Base-by-base conservation (phyloP, 2,888 invertebrate species). In the Torymus auratus region DNA sequence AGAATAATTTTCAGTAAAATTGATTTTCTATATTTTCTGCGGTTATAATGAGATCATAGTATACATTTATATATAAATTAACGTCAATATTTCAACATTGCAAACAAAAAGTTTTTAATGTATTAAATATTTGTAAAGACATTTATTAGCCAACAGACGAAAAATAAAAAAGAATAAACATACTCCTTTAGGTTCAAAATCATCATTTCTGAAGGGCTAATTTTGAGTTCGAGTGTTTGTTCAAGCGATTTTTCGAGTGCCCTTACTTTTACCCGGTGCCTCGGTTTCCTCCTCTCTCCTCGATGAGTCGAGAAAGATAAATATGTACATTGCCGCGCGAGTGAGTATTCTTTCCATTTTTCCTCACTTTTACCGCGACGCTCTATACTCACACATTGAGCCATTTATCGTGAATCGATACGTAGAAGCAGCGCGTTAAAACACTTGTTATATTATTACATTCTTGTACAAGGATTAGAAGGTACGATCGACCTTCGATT, bases 401-500 rank as follows among this genome's bases (percentile, higher is more conserved):
- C 7, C 52, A 62, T 50, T 20, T 23, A 75, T 52, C 23, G 17
- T 15, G 23, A 78, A 60, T 50, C 13, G 58, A 3, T 50, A n/a
- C 13, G 41, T 41, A 41, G 41, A 41, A 58, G 68, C 69, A 56
- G 60, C 23, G 60, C 23, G 67, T 68, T 56, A 64, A 69, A 80
- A 77, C 73, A 80, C 64, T 77, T 80, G 73, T 77, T 77, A 80
- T 55, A 60, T 73, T 60, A 60, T 60, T 23, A 73, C 69, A 76
- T 76, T 82, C 68, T 65, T 41, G 52, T 65, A 55, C 50, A 69
- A 76, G 73, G 78, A 80, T 80, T 82, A 80, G 82, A 82, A 80
- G 71, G 78, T 80, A 75, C n/a, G 62, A 58, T 65, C 65, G 79
- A 80, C 82, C 82, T 82, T 82, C 72, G 80, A 78, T 82, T 76